Base-by-base conservation (phyloP, 2,888 invertebrate species). In the Spialia ferax region DNA sequence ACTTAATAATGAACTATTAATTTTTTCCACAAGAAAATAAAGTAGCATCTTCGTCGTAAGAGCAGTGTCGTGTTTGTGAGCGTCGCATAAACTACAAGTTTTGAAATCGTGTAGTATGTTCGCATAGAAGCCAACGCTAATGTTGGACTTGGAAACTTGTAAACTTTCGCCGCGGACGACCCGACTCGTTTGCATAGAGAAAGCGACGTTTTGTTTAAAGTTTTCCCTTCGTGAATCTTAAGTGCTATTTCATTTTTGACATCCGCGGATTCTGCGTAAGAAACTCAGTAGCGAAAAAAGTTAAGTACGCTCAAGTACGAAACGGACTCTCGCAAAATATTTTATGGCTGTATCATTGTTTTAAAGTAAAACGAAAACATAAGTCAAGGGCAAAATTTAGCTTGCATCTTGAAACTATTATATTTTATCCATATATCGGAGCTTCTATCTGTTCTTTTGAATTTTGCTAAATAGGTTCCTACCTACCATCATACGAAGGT, bases 151-250 rank as follows among this genome's bases (percentile, higher is more conserved):
- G 75, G 64, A 35, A 64, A 64, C 64, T 65, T 59, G 74, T 70
- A 78, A 88, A 91, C 88, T 91, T 90, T 89, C 86, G 77, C 81
- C 70, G 72, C 77, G 77, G 48, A 76, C 77, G 73, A 68, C 69
- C 67, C 69, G 71, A 78, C 75, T 85, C 83, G 88, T 89, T 91
- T 88, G 86, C 88, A 87, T 89, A 88, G 84, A 87, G 88, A 91
- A 89, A 89, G 83, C 87, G 79, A 70, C 74, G 80, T 86, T 86
- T 85, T 83, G 83, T 86, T 82, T 80, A 77, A 84, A 84, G 80
- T 87, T 88, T 87, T 84, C 79, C 83, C 84, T 86, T 88, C 85
- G 81, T 85, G 80, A 84, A 84, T 82, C 78, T 82, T 83, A 86
- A 88, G 79, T 82, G 80, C 77, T 78, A 77, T 82, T 87, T 86